Conservation (phyloP, 2,888 invertebrate species). For the Nephrocerus scutellatus region DNA sequence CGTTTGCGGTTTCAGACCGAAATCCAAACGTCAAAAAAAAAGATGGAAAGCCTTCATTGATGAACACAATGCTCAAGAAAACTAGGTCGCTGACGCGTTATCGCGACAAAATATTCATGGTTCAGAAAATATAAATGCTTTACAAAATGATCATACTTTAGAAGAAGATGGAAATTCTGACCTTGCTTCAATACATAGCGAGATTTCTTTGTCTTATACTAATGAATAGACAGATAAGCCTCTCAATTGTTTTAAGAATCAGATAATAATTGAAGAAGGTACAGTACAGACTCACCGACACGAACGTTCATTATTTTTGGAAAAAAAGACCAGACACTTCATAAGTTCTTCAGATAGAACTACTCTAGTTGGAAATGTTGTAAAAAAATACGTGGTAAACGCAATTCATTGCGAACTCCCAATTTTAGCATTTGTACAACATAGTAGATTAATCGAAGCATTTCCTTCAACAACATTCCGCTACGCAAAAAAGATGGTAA, state of each 20-base stretch:
- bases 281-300: slow-evolving; percentile 3
- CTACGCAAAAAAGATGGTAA: slow-evolving; percentile 8
- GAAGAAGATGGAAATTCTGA: slow-evolving; percentile 8
- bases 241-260: too few relatives aligned
- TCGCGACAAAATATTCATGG: slow-evolving; percentile 15
- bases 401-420: slow-evolving; percentile 9
- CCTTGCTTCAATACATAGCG: too few relatives aligned
- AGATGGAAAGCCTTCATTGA: slow-evolving; percentile 7
- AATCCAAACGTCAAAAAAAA: slow-evolving; percentile 17
- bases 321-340: slow-evolving; percentile 12
- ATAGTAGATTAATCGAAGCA: slow-evolving; percentile 8
- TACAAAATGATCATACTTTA: slow-evolving; percentile 13
- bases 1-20: slow-evolving; percentile 20
- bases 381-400: slow-evolving; percentile 14
- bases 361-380: slow-evolving; percentile 6
- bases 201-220: slow-evolving; percentile 20
- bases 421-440: slow-evolving; percentile 14
- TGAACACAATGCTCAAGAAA: slow-evolving; percentile 11
- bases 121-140: too few relatives aligned
- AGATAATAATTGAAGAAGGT: slow-evolving; percentile 21
- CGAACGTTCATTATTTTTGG: slow-evolving; percentile 10
- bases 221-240: slow-evolving; percentile 21
- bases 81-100: slow-evolving; percentile 16
- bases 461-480: slow-evolving; percentile 15
- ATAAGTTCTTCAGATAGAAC: slow-evolving; percentile 9